phyloP scores from a whole-genome alignment of 30 jellyfish, hydroid and myxozoan species.

The Aurelia coerulea region DNA sequence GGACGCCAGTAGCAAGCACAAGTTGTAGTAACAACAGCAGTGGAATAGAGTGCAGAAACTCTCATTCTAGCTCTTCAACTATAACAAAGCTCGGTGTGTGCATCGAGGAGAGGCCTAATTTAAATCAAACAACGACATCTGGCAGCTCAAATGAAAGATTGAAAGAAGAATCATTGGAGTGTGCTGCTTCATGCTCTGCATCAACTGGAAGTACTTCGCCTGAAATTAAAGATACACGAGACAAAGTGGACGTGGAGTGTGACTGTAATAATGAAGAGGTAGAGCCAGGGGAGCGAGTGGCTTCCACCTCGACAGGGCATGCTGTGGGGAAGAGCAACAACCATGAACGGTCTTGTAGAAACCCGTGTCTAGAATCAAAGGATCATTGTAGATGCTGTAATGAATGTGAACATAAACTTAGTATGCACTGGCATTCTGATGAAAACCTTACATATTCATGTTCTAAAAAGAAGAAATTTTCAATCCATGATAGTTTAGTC shows the following conservation, averaged over 20 bases:
- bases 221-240: background rate
- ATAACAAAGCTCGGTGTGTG: background rate
- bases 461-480: background rate
- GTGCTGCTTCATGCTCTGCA: background rate
- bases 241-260: background rate
- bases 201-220: background rate
- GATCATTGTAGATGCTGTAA: slow-evolving; percentile 16
- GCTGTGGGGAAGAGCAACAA: background rate
- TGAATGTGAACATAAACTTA: background rate
- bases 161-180: background rate
- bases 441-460: background rate
- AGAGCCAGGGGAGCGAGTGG: background rate
- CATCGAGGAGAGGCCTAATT: too few relatives aligned
- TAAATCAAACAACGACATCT: background rate
- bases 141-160: background rate
- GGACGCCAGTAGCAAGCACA: background rate
- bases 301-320: background rate
- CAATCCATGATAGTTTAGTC: background rate
- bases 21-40: background rate
- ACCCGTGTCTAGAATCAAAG: background rate
- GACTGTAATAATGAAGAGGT: background rate
- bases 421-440: background rate
- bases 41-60: background rate
- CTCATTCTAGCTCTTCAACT: background rate
- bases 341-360: background rate